Evolutionary conservation across 2,113 vertebrate genomes (phyloP).

Genomic region (Myotis lucifugus): DNA sequence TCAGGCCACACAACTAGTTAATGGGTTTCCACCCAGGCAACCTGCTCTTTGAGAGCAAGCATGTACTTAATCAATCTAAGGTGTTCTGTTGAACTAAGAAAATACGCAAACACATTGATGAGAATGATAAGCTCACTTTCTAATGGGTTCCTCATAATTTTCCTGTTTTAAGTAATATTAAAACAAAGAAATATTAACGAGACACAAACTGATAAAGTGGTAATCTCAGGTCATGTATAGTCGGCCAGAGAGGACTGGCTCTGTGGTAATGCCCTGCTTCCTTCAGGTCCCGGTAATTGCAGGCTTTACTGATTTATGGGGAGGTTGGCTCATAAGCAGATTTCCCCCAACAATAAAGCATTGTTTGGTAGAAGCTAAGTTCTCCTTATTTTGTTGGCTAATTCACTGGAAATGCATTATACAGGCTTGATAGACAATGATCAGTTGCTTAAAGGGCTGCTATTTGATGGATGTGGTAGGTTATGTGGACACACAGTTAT

Average conservation of each 20-base stretch:
- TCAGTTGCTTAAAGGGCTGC: not conserved
- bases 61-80: not conserved
- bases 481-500: not conserved
- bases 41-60: not conserved
- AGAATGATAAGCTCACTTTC: not conserved
- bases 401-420: slow-evolving; percentile 9
- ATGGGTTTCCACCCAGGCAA: not conserved
- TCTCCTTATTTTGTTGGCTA: slow-evolving; percentile 24
- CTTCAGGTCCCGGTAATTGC: not conserved
- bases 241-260: not conserved
- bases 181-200: not conserved
- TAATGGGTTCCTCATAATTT: not conserved
- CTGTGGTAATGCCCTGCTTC: not conserved
- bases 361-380: not conserved
- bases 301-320: not conserved
- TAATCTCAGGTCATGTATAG: not conserved
- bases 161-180: not conserved
- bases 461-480: not conserved
- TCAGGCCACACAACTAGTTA: not conserved
- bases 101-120: not conserved
- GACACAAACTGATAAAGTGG: not conserved
- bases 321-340: not conserved
- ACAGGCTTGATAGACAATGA: not conserved
- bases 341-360: not conserved
- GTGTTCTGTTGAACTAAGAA: not conserved